A percentile compares a stretch with the other conserved stretches of the same genome.
Evolutionary conservation across 92 coral and sea anemone genomes (phyloP).

Genomic region (Phenganax marumi): DNA sequence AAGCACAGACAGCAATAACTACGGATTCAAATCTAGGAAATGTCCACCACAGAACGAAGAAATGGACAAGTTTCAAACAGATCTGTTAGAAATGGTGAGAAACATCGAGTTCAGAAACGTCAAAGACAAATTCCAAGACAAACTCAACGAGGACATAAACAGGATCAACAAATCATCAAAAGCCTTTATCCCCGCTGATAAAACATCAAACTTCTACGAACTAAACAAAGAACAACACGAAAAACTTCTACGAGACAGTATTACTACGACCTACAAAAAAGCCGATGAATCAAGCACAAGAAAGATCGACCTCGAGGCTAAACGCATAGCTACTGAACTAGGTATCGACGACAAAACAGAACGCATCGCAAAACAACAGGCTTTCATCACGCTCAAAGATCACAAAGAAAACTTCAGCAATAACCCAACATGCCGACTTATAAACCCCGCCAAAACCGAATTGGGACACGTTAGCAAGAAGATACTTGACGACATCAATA

Average conservation of each 20-base stretch:
- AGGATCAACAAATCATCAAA: no score
- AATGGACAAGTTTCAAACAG: no score
- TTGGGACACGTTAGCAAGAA: constrained; percentile 45
- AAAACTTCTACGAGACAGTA: constrained; percentile 27
- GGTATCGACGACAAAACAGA: constrained; percentile 42
- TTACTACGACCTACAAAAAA: constrained; percentile 32
- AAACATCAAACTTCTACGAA: constrained; percentile 12
- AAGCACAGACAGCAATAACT: no score
- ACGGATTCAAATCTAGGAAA: no score
- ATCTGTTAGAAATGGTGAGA: no score
- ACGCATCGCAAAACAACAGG: constrained; percentile 45
- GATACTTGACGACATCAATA: constrained; percentile 47
- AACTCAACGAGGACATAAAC: no score
- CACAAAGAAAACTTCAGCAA: constrained; percentile 46
- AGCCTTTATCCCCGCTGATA: constrained; percentile 14
- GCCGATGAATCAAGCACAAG: constrained; percentile 27
- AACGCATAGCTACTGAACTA: constrained; percentile 15
- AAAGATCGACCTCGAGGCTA: constrained; percentile 44
- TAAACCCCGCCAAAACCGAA: constrained; percentile 50
- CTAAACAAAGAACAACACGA: constrained; percentile 20
- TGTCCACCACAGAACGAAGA: no score
- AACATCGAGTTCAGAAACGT: no score
- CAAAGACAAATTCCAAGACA: no score
- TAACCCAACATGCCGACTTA: constrained; percentile 49
- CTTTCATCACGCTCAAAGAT: constrained; percentile 47